phyloP scores from a whole-genome alignment of 2,888 invertebrate species.

The Cremastobaeus sp. region DNA sequence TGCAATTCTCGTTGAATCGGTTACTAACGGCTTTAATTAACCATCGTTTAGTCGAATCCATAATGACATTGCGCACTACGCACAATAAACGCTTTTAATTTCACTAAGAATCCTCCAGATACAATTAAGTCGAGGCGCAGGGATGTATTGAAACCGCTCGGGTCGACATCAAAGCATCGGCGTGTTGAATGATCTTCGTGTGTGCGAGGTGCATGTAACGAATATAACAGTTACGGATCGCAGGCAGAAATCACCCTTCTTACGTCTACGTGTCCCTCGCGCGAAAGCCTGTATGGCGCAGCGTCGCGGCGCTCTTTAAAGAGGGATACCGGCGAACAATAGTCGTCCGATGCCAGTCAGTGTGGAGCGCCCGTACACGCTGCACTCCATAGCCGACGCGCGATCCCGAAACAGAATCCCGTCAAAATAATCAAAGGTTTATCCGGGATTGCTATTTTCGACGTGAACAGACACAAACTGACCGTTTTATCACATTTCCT shows the following conservation, averaged over 20 bases:
- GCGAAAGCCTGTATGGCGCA: conserved; percentile 38
- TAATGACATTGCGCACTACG: too few species aligned
- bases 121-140: too few species aligned
- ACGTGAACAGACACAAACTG: background rate
- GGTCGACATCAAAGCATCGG: too few species aligned
- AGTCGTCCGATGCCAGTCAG: conserved; percentile 66
- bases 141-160: too few species aligned
- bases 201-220: too few species aligned
- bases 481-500: background rate
- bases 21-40: too few species aligned
- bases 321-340: conserved; percentile 64
- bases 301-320: conserved; percentile 43
- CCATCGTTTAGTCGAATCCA: too few species aligned
- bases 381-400: conserved; percentile 46
- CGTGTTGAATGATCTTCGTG: too few species aligned
- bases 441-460: conserved; percentile 20
- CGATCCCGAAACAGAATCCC: conserved; percentile 37
- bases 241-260: conserved; percentile 36
- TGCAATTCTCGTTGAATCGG: too few species aligned
- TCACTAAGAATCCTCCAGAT: too few species aligned
- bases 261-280: conserved; percentile 11
- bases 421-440: conserved; percentile 21
- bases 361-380: conserved; percentile 65
- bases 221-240: too few species aligned
- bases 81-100: too few species aligned